phyloP scores from a whole-genome alignment of 2,888 invertebrate genomes.

The Nemurella pictetii region DNA sequence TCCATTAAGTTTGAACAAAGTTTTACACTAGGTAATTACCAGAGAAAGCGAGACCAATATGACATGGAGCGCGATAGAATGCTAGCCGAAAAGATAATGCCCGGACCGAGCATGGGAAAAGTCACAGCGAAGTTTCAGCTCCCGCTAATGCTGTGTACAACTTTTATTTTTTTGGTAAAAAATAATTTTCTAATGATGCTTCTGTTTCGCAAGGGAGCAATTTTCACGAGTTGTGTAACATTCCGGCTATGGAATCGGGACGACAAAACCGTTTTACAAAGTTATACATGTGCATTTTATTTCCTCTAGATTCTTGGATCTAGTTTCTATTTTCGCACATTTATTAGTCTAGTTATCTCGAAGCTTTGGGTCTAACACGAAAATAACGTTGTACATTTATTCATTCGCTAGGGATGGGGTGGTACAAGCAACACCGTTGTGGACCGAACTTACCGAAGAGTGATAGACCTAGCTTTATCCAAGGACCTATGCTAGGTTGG shows the following conservation, averaged over 20 bases:
- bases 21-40: slow-evolving; percentile 23
- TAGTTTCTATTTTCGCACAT: background rate
- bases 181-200: background rate
- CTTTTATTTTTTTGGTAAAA: background rate
- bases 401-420: background rate
- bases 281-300: background rate
- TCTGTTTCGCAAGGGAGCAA: background rate
- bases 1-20: slow-evolving; percentile 12
- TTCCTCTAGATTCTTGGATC: background rate
- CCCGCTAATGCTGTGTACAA: background rate
- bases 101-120: background rate
- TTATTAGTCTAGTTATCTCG: background rate
- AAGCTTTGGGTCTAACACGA: background rate
- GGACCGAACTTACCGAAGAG: too few species aligned
- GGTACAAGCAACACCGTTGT: background rate
- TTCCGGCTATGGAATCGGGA: background rate
- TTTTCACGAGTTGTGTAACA: background rate
- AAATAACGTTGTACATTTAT: background rate
- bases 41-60: slow-evolving; percentile 9
- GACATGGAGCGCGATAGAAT: background rate
- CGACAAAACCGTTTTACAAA: background rate
- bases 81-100: background rate
- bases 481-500: too few species aligned
- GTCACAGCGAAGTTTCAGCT: background rate
- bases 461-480: too few species aligned